phyloP scores from a whole-genome alignment of 2,113 vertebrate species.

The Pluvianellus socialis region DNA sequence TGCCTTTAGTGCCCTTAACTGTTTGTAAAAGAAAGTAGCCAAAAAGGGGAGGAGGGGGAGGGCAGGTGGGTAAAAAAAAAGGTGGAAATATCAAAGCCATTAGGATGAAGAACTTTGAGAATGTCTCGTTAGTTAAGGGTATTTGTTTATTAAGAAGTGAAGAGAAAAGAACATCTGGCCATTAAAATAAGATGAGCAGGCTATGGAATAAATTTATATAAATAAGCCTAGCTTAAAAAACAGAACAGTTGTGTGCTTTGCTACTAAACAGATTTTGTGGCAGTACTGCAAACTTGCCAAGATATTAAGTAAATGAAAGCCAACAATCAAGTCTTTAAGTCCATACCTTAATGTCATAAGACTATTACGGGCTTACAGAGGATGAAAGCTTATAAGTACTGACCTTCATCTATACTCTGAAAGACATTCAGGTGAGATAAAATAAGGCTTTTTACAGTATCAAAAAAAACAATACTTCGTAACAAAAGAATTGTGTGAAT shows the following conservation, averaged over 20 bases:
- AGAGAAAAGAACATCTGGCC: conserved; percentile 66
- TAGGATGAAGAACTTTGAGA: not conserved
- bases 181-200: conserved; percentile 56
- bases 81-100: not conserved
- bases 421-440: not conserved
- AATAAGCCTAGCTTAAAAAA: conserved; percentile 52
- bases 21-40: not conserved
- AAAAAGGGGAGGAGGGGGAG: not conserved
- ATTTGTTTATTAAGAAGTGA: conserved; percentile 52
- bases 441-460: not conserved
- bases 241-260: conserved; percentile 54
- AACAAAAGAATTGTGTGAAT: not conserved
- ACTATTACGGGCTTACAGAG: conserved; percentile 38
- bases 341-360: conserved; percentile 54
- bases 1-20: not conserved
- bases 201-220: conserved; percentile 63
- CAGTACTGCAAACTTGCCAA: conserved; percentile 40
- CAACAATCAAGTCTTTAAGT: conserved; percentile 64
- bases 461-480: not conserved
- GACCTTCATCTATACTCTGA: not conserved
- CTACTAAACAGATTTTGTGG: conserved; percentile 56
- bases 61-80: not conserved
- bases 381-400: not conserved
- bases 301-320: conserved; percentile 64
- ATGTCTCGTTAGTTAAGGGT: conserved; percentile 29